These are phyloP conservation scores for Tragopan temminckii DNA, from an alignment of 2,797 vertebrate genomes.

Conservation along the genomic window DNA sequence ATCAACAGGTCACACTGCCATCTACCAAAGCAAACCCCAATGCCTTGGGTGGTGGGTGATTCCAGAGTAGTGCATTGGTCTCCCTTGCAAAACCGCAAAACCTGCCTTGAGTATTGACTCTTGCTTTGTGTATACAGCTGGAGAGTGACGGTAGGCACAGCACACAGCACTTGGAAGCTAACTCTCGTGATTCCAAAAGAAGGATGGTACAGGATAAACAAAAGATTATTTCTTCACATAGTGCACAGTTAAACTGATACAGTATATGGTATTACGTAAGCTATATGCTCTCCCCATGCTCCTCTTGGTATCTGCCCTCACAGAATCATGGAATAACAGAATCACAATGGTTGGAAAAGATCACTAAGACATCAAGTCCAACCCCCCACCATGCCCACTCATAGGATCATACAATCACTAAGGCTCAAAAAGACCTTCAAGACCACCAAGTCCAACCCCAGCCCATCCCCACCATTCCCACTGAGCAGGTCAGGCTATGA, in stretches of 20 bases:
- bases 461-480: too few species aligned
- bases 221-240: neutral
- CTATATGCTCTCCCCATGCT: rapidly evolving
- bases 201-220: neutral
- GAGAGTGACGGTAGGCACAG: neutral
- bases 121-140: too few species aligned
- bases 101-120: neutral
- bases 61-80: neutral
- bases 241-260: neutral
- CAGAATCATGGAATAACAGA: too few species aligned
- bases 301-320: neutral
- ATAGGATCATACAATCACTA: too few species aligned
- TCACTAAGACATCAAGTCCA: too few species aligned
- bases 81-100: neutral
- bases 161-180: neutral
- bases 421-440: too few species aligned
- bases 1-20: neutral
- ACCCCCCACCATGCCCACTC: too few species aligned
- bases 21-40: neutral
- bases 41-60: neutral
- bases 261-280: neutral
- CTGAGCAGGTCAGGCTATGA: too few species aligned
- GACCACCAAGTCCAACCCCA: too few species aligned
- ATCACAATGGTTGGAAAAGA: too few species aligned
- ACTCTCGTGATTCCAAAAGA: neutral